Evolutionary conservation across 1,140 invertebrate species (phyloP).

Genomic region (Drosophila ogumai): DNA sequence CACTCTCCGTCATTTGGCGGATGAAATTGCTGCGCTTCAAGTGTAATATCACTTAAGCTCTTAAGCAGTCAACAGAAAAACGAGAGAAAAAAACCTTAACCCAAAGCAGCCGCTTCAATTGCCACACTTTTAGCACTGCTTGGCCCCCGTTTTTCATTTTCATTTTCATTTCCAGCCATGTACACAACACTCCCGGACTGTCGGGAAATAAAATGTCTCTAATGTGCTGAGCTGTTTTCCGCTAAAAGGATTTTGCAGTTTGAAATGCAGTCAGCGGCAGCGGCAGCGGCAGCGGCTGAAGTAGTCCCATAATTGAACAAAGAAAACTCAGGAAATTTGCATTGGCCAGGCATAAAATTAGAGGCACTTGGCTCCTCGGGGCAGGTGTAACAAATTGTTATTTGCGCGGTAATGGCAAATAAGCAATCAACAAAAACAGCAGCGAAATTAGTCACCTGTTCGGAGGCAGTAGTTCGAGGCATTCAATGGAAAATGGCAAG

Average conservation of each 20-base stretch:
- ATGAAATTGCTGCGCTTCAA: slow-evolving; percentile 77
- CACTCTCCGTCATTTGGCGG: slow-evolving; percentile 59
- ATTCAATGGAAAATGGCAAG: slow-evolving; percentile 7
- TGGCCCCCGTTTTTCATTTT: slow-evolving; percentile 6
- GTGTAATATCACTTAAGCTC: slow-evolving; percentile 83
- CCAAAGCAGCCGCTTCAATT: slow-evolving; percentile 50
- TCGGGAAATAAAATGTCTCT: slow-evolving; percentile 53
- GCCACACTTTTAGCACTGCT: slow-evolving; percentile 52
- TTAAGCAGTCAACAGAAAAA: slow-evolving; percentile 69
- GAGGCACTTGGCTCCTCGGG: slow-evolving; percentile 3
- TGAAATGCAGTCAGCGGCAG: slow-evolving; percentile 31
- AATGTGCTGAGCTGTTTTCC: slow-evolving; percentile 72
- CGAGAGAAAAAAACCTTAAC: slow-evolving; percentile 9
- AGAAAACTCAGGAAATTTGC: slow-evolving; percentile 43
- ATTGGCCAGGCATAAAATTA: slow-evolving; percentile 20
- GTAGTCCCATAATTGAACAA: slow-evolving; percentile 49
- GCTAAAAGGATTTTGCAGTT: slow-evolving; percentile 77
- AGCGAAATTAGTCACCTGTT: slow-evolving; percentile 39
- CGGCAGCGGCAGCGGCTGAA: slow-evolving; percentile 4
- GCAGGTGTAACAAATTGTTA: slow-evolving; percentile 42
- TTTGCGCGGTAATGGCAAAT: slow-evolving; percentile 45
- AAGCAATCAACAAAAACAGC: slow-evolving; percentile 52
- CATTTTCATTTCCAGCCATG: slow-evolving; percentile 5
- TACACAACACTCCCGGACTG: slow-evolving; percentile 33
- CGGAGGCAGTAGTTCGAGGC: background rate